phyloP scores from a whole-genome alignment of 2,113 vertebrate species.

The Capreolus pygargus region DNA sequence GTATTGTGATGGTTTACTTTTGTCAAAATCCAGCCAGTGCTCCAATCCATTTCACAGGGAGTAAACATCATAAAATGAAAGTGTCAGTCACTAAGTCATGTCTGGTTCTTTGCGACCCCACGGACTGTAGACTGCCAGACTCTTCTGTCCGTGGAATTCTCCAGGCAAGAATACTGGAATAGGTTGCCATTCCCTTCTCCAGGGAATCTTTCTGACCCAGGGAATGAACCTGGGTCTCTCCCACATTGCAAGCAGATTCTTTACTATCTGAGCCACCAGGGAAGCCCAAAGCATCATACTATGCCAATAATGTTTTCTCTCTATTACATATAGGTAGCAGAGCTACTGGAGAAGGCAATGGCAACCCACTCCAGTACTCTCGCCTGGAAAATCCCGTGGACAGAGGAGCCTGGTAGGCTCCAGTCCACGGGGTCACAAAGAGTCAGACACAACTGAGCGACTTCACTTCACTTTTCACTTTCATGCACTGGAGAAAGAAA shows the following conservation, averaged over 20 bases:
- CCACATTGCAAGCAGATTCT: background rate
- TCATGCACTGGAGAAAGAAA: background rate
- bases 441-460: fast-evolving
- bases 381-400: background rate
- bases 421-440: fast-evolving
- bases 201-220: background rate
- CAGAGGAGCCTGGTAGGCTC: background rate
- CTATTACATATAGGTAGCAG: background rate
- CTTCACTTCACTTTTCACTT: background rate
- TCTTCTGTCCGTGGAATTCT: background rate
- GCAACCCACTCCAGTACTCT: background rate
- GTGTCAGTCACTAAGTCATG: background rate
- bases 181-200: background rate
- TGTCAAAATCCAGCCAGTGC: background rate
- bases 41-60: background rate
- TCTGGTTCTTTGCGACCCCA: background rate
- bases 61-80: background rate
- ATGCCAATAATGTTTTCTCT: background rate
- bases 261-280: background rate
- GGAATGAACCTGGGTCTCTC: background rate
- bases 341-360: background rate
- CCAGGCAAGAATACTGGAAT: background rate
- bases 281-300: background rate
- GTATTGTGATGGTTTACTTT: background rate
- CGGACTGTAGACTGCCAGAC: fast-evolving